phyloP scores from a whole-genome alignment of 2,888 invertebrate genomes.

The Phyllotreta striolata region DNA sequence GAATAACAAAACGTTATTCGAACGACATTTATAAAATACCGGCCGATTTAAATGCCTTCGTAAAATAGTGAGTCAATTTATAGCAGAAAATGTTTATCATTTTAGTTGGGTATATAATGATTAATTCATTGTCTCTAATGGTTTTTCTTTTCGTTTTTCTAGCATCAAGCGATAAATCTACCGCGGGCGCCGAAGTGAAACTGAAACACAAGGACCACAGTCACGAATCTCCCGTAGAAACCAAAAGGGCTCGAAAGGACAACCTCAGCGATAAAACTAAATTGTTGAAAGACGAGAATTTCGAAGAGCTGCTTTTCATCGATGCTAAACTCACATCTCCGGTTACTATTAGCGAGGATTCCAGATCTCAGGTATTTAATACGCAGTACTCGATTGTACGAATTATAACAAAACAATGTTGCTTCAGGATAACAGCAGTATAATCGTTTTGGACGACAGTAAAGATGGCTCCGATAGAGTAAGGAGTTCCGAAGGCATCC shows the following conservation, averaged over 20 bases:
- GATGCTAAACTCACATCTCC: conserved; percentile 46
- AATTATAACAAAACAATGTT: conserved; percentile 7
- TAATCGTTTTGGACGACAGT: conserved; percentile 43
- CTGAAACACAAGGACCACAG: conserved; percentile 21
- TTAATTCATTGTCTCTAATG: neutral
- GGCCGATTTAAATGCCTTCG: no score
- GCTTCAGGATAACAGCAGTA: conserved; percentile 42
- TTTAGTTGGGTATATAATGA: neutral
- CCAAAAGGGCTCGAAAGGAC: conserved; percentile 18
- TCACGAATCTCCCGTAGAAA: conserved; percentile 19
- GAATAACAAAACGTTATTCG: no score
- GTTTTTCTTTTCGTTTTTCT: neutral
- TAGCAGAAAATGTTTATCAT: neutral
- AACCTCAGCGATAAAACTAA: conserved; percentile 26
- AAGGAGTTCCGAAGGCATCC: conserved; percentile 16
- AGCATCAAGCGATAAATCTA: conserved; percentile 19
- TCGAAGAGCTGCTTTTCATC: conserved; percentile 46
- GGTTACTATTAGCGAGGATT: conserved; percentile 51
- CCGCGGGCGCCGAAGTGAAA: neutral
- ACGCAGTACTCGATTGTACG: neutral
- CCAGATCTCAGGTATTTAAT: conserved; percentile 43
- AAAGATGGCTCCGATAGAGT: conserved; percentile 37
- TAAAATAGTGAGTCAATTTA: no score
- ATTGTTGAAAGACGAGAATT: conserved; percentile 35
- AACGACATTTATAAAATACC: no score